Percentiles rank a stretch among this genome's conserved stretches.
These are phyloP conservation scores for Toxotes chatareus DNA, from an alignment of 2,113 vertebrate species.

Conservation along the genomic window DNA sequence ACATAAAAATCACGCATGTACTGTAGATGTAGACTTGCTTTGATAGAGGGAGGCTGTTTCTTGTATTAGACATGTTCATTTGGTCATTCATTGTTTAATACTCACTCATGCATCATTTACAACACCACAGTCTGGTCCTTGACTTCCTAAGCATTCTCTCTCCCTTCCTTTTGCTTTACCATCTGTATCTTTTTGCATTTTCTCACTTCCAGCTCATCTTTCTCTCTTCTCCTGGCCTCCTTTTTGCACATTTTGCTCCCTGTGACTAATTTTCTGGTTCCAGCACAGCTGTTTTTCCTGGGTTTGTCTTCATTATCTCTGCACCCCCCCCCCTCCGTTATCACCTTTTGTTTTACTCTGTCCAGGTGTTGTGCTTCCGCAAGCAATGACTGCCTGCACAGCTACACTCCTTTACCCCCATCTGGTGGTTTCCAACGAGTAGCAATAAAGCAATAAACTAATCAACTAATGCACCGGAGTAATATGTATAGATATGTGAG, in stretches of 20 bases:
- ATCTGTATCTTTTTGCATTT: not conserved
- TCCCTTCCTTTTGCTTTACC: not conserved
- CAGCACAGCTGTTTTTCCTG: conserved; percentile 69
- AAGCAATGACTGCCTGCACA: conserved; percentile 6
- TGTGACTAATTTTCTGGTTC: conserved; percentile 25
- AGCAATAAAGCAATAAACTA: conserved; percentile 51
- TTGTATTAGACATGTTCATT: not conserved
- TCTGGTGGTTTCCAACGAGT: not conserved
- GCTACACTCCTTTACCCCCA: not conserved
- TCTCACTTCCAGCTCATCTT: not conserved
- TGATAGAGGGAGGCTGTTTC: not conserved
- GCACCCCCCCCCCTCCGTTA: not conserved
- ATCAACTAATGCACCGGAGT: not conserved
- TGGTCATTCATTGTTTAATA: not conserved
- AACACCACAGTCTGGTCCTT: too few relatives aligned
- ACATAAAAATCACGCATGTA: too few relatives aligned
- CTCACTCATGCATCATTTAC: too few relatives aligned
- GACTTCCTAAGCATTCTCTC: not conserved
- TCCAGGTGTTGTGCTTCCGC: conserved; percentile 61
- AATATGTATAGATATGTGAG: not conserved
- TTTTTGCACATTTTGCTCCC: not conserved
- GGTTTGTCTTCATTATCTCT: conserved; percentile 40
- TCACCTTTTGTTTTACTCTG: conserved; percentile 49
- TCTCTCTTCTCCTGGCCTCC: not conserved
- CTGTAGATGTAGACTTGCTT: not conserved